Evolutionary conservation across 2,113 vertebrate species (phyloP), one percentile per base, ranked within the genome.

Genomic region (Arothron firmamentum): DNA sequence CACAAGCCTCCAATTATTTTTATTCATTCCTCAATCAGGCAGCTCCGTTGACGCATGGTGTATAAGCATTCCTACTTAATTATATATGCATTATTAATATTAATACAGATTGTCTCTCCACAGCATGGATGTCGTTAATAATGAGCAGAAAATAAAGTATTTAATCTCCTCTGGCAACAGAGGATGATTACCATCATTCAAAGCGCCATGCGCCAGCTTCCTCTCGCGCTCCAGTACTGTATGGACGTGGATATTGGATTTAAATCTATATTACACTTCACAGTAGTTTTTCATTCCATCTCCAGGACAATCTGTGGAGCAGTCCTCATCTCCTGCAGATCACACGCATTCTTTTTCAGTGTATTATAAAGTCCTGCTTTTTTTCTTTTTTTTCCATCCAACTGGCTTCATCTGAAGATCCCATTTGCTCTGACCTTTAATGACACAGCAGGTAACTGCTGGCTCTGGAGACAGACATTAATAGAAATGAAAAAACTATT

Each of bases 401-500:
- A 58, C 70, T 38, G 72, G 76, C 84, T 82, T 79, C 78, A 81
- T 85, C 79, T 77, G 73, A 83, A 64, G 68, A 83, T 79, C 74
- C 77, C 82, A 87, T 88, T 87, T 86, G 77, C 76, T 64, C 53
- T 84, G 84, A 87, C 82, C 89, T 90, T 88, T 85, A 74, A 87
- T 81, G 84, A 88, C 78, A 87, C 81, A 81, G 81, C 85, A 65
- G 83, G 85, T 74, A 84, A 81, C 80, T 68, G 62, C 80, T 74
- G 64, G 72, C 74, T 85, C 75, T 78, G 82, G 72, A 83, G 75
- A 82, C 74, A 81, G 81, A 77, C 85, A 77, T 87, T 88, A 85
- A 87, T 82, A 85, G 87, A 88, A 74, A 79, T 66, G 71, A 59
- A 82, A 76, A 83, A 80, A 78, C 65, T 72, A 77, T 85, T 77